These are phyloP conservation scores for Mormyrops boulengeri DNA, from an alignment of 2,797 vertebrate genomes.

Conservation along the genomic window DNA sequence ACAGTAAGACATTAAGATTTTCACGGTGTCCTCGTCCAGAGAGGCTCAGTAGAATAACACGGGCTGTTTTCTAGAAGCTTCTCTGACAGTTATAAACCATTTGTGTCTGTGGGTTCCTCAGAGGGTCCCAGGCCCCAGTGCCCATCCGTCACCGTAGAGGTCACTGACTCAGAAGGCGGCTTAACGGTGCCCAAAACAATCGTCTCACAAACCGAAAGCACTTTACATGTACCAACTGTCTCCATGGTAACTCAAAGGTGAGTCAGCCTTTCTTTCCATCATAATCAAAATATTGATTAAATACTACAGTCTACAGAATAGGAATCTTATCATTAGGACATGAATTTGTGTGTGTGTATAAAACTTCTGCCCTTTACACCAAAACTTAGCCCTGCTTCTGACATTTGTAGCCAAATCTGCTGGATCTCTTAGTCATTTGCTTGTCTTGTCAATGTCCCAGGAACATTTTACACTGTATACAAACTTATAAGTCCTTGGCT, in stretches of 20 bases:
- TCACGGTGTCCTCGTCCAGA: background rate
- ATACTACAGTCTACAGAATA: background rate
- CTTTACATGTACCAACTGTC: constrained; percentile 61
- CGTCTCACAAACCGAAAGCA: constrained; percentile 50
- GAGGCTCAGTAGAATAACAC: background rate
- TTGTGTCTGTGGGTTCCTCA: constrained; percentile 28
- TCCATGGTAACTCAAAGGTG: constrained; percentile 66
- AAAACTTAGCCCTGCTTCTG: background rate
- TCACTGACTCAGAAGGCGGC: constrained; percentile 54
- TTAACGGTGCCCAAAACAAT: constrained; percentile 39
- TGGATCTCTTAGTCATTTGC: background rate
- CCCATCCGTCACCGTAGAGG: constrained; percentile 69
- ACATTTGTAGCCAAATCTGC: background rate
- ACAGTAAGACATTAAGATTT: background rate
- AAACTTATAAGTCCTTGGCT: background rate
- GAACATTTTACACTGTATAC: background rate
- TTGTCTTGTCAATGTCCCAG: background rate
- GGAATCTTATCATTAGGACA: background rate
- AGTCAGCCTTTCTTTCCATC: constrained; percentile 18
- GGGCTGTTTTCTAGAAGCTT: background rate
- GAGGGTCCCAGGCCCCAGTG: constrained; percentile 52
- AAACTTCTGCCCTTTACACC: background rate
- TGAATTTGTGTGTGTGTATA: background rate
- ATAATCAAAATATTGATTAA: background rate
- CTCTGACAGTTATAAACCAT: background rate